A percentile compares a stretch with the other conserved stretches of the same genome.
These are phyloP conservation scores for Podarcis siculus DNA, from an alignment of 2,797 vertebrate species.

Conservation along the genomic window DNA sequence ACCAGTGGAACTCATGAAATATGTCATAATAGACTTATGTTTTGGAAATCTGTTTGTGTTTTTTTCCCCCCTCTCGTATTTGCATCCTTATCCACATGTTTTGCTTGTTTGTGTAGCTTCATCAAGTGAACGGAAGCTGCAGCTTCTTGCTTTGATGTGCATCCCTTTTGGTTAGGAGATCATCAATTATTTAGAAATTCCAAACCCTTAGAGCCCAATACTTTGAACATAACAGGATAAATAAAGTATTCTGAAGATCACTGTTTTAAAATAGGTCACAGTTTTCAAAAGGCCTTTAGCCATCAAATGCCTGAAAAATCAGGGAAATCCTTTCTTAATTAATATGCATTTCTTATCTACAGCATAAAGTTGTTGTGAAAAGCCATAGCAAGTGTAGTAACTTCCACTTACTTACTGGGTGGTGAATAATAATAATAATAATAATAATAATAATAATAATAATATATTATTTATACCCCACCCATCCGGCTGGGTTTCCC, in stretches of 20 bases:
- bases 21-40: background rate
- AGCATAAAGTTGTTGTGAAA: slow-evolving; percentile 42
- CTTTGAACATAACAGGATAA: slow-evolving; percentile 70
- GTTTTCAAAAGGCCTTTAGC: slow-evolving; percentile 65
- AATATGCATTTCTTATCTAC: slow-evolving; percentile 54
- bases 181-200: slow-evolving; percentile 76
- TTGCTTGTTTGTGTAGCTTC: slow-evolving; percentile 47
- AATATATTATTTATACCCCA: too few species aligned
- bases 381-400: slow-evolving; percentile 43
- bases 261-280: slow-evolving; percentile 74
- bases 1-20: slow-evolving; percentile 34
- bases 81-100: slow-evolving; percentile 29
- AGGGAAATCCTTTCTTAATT: slow-evolving; percentile 58
- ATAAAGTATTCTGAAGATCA: slow-evolving; percentile 72
- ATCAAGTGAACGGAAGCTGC: slow-evolving; percentile 62
- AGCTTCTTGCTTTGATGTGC: slow-evolving; percentile 68
- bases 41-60: slow-evolving; percentile 23
- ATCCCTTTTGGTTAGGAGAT: slow-evolving; percentile 71
- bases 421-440: too few species aligned
- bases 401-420: slow-evolving; percentile 1
- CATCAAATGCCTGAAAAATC: slow-evolving; percentile 48
- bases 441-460: too few species aligned
- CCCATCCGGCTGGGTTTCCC: too few species aligned
- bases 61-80: background rate
- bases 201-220: slow-evolving; percentile 66